Base-by-base conservation (phyloP, 2,888 invertebrate species). In the Clepsis dumicolana region DNA sequence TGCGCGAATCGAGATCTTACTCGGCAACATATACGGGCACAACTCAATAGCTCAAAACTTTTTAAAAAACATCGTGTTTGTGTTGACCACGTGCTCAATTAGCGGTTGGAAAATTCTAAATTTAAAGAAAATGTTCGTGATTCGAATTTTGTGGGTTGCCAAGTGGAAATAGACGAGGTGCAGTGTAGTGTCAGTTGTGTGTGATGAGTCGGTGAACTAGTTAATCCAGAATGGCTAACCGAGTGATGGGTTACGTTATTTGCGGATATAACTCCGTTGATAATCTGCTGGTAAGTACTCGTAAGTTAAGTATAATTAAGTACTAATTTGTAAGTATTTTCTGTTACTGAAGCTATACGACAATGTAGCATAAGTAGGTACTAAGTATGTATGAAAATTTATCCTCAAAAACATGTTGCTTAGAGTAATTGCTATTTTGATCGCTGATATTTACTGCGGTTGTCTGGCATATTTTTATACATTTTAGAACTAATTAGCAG, bases 231-330 rank as follows among this genome's bases (percentile, higher is more conserved):
- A 94, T 94, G 94, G 91, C 94, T 70, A 94, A 91, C 77, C 84
- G 87, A 73, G 89, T 94, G 80, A 90, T 95, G 89, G 95, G 94
- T 75, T 94, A 95, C 76, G 94, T 94, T 70, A 94, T 94, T 77
- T 95, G 95, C 86, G 95, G 95, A 73, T 94, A 94, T 77, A 94
- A 93, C 77, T 94, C 95, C 65, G 94, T 94, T 75, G 94, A 95
- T 80, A 94, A 94, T 86, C 79, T 94, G 50, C 79, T 94, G 94
- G 95, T 95, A 83, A 94, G 91, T 86, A 41, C 21, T 21, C 12
- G n/a, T 38, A n/a, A n/a, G n/a, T n/a, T n/a, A n/a, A n/a, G 8
- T 38, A 12, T n/a, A 35, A 35, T 35, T 12, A 29, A 4, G 29
- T 35, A 32, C 7, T 10, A 2, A 14, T 35, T 35, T 35, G 14